Evolutionary conservation across 1,140 invertebrate genomes (phyloP).

Genomic region (Caenorhabditis remanei): DNA sequence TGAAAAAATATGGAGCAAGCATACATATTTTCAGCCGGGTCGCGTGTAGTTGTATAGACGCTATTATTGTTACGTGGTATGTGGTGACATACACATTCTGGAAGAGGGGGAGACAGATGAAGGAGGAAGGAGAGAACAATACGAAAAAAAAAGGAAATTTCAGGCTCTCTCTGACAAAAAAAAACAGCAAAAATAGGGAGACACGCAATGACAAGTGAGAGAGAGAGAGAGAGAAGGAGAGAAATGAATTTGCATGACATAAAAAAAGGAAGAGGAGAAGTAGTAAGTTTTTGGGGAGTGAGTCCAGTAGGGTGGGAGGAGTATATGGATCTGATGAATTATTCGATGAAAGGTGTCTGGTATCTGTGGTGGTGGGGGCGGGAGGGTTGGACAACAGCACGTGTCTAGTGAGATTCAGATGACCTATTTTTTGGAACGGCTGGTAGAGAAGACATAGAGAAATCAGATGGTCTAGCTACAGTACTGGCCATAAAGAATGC

Average conservation of each 20-base stretch:
- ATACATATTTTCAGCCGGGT: too few species aligned
- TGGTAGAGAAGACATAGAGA: too few species aligned
- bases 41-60: not conserved
- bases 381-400: not conserved
- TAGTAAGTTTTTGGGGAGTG: not conserved
- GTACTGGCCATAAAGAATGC: too few species aligned
- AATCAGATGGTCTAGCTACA: too few species aligned
- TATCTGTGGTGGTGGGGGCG: constrained; percentile 4
- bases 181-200: not conserved
- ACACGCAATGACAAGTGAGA: not conserved
- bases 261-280: not conserved
- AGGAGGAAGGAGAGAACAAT: constrained; percentile 3
- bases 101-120: not conserved
- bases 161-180: not conserved
- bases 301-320: not conserved
- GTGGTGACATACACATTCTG: not conserved
- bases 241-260: not conserved
- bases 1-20: not conserved
- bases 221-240: not conserved
- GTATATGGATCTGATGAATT: constrained; percentile 8
- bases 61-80: constrained; percentile 6
- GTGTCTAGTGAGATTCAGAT: not conserved
- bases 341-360: constrained; percentile 39
- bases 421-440: not conserved
- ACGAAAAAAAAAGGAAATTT: not conserved